Percentiles rank a stretch among this genome's conserved stretches.
Evolutionary conservation across 2,113 vertebrate genomes (phyloP).

Genomic region (Mirounga angustirostris): DNA sequence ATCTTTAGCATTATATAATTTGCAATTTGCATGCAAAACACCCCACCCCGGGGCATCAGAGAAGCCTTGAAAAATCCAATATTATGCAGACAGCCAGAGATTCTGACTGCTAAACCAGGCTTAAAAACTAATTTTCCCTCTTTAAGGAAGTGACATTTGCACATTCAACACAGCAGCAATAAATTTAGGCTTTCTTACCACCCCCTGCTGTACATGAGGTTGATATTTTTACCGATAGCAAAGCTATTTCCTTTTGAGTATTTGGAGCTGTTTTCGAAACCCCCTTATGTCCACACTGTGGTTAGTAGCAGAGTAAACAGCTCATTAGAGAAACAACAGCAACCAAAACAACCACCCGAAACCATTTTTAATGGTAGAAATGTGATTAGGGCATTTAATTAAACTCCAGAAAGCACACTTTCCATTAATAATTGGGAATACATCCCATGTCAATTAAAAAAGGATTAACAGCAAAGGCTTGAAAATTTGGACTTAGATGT

Average conservation of each 20-base stretch:
- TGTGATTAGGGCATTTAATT: slow-evolving; percentile 77
- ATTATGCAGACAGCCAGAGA: slow-evolving; percentile 77
- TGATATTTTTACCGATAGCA: slow-evolving; percentile 82
- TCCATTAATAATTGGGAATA: slow-evolving; percentile 70
- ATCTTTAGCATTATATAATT: slow-evolving; percentile 74
- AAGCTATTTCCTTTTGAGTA: slow-evolving; percentile 66
- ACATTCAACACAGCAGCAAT: slow-evolving; percentile 74
- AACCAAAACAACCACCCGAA: slow-evolving; percentile 34
- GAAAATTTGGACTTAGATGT: slow-evolving; percentile 56
- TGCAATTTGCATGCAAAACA: slow-evolving; percentile 78
- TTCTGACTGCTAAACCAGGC: slow-evolving; percentile 80
- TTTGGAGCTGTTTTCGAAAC: slow-evolving; percentile 59
- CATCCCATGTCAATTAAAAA: slow-evolving; percentile 75
- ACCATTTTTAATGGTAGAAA: slow-evolving; percentile 63
- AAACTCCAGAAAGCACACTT: slow-evolving; percentile 70
- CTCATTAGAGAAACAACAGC: slow-evolving; percentile 58
- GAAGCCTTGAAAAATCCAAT: slow-evolving; percentile 80
- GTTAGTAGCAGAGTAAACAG: slow-evolving; percentile 67
- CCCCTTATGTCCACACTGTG: neutral
- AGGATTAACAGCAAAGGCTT: slow-evolving; percentile 72
- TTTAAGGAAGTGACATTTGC: slow-evolving; percentile 82
- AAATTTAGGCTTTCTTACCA: slow-evolving; percentile 79
- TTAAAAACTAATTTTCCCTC: slow-evolving; percentile 83
- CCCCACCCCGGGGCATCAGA: slow-evolving; percentile 73
- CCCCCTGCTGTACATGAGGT: slow-evolving; percentile 59